Evolutionary conservation across 2,797 vertebrate species (phyloP), one percentile per base, ranked within the genome.

Genomic region (Decapterus maruadsi): DNA sequence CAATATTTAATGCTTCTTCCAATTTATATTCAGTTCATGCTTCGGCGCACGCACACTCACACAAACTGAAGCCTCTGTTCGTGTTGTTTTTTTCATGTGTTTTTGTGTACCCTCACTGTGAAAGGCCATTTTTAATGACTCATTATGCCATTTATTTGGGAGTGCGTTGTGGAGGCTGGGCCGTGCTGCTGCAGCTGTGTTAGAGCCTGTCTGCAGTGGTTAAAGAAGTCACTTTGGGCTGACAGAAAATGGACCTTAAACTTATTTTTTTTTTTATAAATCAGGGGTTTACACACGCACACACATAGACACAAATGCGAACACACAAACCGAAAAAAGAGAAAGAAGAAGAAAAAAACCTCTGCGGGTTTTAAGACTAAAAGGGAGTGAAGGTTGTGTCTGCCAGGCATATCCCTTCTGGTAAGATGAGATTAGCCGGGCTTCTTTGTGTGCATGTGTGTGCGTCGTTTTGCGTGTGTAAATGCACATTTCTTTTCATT

Each of bases 1-100:
- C 85, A 95, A 94, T 94, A 92, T 94, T 94, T 95, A 85, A 95
- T 94, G 88, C 85, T 68, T 84, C 78, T 57, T 82, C 86, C 80
- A 83, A 91, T 94, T 93, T 86, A 93, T 91, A 93, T 94, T 94
- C 91, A 64, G 82, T 81, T 83, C 89, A 86, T 65, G 83, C 80
- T 76, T 68, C 45, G 51, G 67, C 73, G 75, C 60, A 75, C 75
- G 70, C 60, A 76, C 38, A 38, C 58, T 72, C 78, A 57, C 75
- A 73, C 61, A 77, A 73, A 84, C 82, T 65, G 51, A 70, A 78
- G 81, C 76, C 59, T 74, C 74, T 88, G 77, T 89, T 83, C 83
- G 7, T 91, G 89, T 87, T 82, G 82, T 91, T 90, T 86, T 83
- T 83, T 72, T 60, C 61, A 38, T 77, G 45, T 69, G 79, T 85